Base-by-base conservation (phyloP, 2,797 vertebrate species). In the Heterohyrax brucei region DNA sequence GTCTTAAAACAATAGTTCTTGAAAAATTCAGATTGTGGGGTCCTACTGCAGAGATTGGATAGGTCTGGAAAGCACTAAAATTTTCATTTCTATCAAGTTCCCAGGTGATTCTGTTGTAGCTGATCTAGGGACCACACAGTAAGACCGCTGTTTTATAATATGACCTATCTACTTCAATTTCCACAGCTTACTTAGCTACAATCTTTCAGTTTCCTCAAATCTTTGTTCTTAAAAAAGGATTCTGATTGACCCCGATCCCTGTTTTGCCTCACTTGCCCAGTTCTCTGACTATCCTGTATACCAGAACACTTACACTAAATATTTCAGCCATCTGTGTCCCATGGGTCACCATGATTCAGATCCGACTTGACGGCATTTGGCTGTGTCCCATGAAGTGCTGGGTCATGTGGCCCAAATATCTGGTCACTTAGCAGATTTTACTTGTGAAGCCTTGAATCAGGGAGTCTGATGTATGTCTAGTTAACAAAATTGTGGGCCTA, bases 401-500 rank as follows among this genome's bases (percentile, higher is more conserved):
- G 39, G 39, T 39, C 39, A 39, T 39, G 39, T 39, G 39, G 39
- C 39, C 39, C 39, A 39, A 39, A 39, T 39, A 39, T 39, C 39
- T 39, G 39, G 39, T 39, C 3, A 39, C 39, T 82, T 72, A 66
- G 18, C 21, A 90, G 48, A 70, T 77, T 75, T 62, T 77, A 30
- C 77, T 53, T 9, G 21, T 33, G 7, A 61, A 88, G 3, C 14
- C 50, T 50, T 70, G 21, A 44, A 8, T 62, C 64, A 62, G 46
- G 28, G 30, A 89, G 68, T 87, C 26, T 77, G 30, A 75, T 7
- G 14, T 33, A 72, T 78, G 33, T 76, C 59, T 86, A 53, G 81
- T 50, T 93, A 50, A 80, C 53, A 94, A 91, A 91, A 73, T 70
- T 70, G 53, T 87, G 28, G 7, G 16, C 30, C 73, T 30, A 80